Evolutionary conservation across 2,888 invertebrate species (phyloP).

Genomic region (Sminthurinus aureus): DNA sequence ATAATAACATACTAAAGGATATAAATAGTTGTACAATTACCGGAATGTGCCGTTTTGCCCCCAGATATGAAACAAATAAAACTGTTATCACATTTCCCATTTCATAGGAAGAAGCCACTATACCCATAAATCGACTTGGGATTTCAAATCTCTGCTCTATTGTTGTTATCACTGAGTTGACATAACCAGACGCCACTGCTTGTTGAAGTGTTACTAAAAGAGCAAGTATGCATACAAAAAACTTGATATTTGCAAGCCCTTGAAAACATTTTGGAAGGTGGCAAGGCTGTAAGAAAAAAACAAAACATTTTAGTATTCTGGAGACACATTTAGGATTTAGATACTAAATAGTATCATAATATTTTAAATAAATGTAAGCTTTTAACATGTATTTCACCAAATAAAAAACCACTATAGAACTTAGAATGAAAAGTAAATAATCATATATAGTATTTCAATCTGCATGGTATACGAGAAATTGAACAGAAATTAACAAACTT

Average conservation of each 20-base stretch:
- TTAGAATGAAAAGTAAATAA: no score
- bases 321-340: no score
- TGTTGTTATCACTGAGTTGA: constrained; percentile 95
- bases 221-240: constrained; percentile 87
- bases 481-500: no score
- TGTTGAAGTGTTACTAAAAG: constrained; percentile 90
- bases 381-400: no score
- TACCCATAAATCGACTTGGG: constrained; percentile 89
- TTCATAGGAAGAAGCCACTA: constrained; percentile 94
- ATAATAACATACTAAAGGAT: no score
- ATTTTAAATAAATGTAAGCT: no score
- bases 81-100: constrained; percentile 95
- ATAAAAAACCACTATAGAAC: no score
- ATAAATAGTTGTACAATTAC: neutral
- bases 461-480: no score
- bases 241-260: constrained; percentile 84
- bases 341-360: no score
- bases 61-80: constrained; percentile 94
- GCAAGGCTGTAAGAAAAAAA: constrained; percentile 67
- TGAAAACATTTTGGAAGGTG: constrained; percentile 81
- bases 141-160: constrained; percentile 93
- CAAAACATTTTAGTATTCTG: no score
- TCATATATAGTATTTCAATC: no score
- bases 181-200: constrained; percentile 89
- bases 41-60: constrained; percentile 89